phyloP scores from a whole-genome alignment of 2,888 invertebrate species.

The Periphyllus acericola region DNA sequence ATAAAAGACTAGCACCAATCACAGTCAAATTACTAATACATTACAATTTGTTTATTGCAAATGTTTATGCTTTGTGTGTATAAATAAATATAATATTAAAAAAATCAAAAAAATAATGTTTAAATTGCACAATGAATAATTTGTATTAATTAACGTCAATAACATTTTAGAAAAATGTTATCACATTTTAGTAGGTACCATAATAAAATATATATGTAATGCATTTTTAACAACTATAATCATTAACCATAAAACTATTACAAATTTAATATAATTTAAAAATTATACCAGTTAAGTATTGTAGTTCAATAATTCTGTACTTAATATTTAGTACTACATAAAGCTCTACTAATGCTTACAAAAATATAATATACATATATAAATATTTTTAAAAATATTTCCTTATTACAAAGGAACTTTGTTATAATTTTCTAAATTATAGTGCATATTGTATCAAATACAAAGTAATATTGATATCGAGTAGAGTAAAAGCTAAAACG shows the following conservation, averaged over 20 bases:
- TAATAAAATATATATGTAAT: slow-evolving; percentile 50
- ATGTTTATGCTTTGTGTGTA: slow-evolving; percentile 24
- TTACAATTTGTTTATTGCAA: slow-evolving; percentile 26
- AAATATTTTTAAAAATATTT: slow-evolving; percentile 19
- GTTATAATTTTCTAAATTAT: slow-evolving; percentile 16
- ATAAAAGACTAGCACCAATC: slow-evolving; percentile 60
- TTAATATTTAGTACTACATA: slow-evolving; percentile 10
- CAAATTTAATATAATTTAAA: slow-evolving; percentile 9
- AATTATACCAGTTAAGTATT: not conserved
- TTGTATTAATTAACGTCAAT: not conserved
- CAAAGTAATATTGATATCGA: slow-evolving; percentile 16
- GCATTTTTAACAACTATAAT: slow-evolving; percentile 36
- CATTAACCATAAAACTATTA: slow-evolving; percentile 25
- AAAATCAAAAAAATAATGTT: slow-evolving; percentile 42
- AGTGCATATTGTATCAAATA: not conserved
- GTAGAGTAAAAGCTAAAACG: slow-evolving; percentile 11
- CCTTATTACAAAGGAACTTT: slow-evolving; percentile 20
- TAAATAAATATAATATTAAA: slow-evolving; percentile 33
- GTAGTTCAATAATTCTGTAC: slow-evolving; percentile 21
- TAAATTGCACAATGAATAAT: slow-evolving; percentile 43
- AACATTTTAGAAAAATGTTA: slow-evolving; percentile 7
- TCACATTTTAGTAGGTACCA: slow-evolving; percentile 6
- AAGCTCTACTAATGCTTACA: slow-evolving; percentile 35
- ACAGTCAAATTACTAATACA: slow-evolving; percentile 27
- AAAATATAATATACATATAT: slow-evolving; percentile 46